Percentiles rank a stretch among this genome's conserved stretches.
Evolutionary conservation across 2,888 invertebrate genomes (phyloP).

Genomic region (Thecocarcelia acutangulata): DNA sequence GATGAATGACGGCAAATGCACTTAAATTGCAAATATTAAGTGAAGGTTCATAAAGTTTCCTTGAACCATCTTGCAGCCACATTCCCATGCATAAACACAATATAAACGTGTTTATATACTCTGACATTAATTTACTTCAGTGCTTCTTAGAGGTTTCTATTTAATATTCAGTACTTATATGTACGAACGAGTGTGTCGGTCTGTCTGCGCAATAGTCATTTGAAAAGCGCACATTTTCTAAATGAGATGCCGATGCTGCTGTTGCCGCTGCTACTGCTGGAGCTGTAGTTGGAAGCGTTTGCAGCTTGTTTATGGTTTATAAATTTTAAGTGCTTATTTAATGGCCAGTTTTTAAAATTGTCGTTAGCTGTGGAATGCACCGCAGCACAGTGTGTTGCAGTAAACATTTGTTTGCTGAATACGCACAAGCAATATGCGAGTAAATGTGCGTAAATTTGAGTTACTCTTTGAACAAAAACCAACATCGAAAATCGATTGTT

Average conservation of each 20-base stretch:
- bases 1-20: constrained; percentile 15
- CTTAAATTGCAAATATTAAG: constrained; percentile 40
- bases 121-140: background rate
- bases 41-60: constrained; percentile 2
- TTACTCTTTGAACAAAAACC: no score
- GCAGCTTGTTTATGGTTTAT: constrained; percentile 49
- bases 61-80: background rate
- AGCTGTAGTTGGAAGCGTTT: constrained; percentile 29
- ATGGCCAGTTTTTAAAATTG: constrained; percentile 54
- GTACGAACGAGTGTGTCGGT: no score
- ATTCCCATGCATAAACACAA: background rate
- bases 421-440: no score
- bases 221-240: constrained; percentile 34
- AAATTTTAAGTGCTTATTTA: constrained; percentile 57
- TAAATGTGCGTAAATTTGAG: no score
- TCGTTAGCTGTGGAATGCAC: constrained; percentile 45
- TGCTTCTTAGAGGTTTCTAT: no score
- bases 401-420: no score
- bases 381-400: constrained; percentile 4
- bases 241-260: constrained; percentile 23
- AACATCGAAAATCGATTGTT: no score
- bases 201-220: no score
- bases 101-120: background rate
- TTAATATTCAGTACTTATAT: background rate
- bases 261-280: background rate